Evolutionary conservation across 2,888 invertebrate species (phyloP).

Genomic region (Eilema sororculum): DNA sequence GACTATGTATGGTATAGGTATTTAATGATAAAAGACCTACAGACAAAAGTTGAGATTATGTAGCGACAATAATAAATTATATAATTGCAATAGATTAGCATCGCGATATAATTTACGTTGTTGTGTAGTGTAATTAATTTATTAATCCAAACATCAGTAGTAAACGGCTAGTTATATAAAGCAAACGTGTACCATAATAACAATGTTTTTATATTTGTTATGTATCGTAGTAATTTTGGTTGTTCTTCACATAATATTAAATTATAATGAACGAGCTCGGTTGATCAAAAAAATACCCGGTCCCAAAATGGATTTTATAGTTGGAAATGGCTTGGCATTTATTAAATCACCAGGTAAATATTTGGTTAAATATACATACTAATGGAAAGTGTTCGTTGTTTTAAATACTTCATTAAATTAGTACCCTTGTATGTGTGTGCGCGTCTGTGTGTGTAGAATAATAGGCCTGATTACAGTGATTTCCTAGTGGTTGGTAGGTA

Average conservation of each 20-base stretch:
- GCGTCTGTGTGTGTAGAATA: background rate
- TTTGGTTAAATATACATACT: background rate
- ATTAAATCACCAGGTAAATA: constrained; percentile 21
- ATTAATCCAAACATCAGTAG: background rate
- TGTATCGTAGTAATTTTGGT: constrained; percentile 5
- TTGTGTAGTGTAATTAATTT: background rate
- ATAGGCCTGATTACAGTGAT: background rate
- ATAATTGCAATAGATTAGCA: background rate
- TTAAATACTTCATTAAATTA: background rate
- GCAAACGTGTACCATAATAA: background rate
- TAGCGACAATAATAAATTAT: background rate
- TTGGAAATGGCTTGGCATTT: constrained; percentile 19
- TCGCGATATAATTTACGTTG: background rate
- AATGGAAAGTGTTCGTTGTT: background rate
- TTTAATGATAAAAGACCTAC: background rate
- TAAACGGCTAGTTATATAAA: background rate
- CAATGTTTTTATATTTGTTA: constrained; percentile 13
- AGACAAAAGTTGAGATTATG: background rate
- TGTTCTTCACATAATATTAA: constrained; percentile 14
- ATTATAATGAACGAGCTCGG: constrained; percentile 21
- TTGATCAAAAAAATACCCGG: constrained; percentile 22
- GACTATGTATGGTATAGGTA: background rate
- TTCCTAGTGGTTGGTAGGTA: too few species aligned
- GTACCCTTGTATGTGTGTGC: background rate
- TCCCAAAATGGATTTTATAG: constrained; percentile 16